phyloP scores from a whole-genome alignment of 2,113 vertebrate genomes.

The Heloderma charlesbogerti region DNA sequence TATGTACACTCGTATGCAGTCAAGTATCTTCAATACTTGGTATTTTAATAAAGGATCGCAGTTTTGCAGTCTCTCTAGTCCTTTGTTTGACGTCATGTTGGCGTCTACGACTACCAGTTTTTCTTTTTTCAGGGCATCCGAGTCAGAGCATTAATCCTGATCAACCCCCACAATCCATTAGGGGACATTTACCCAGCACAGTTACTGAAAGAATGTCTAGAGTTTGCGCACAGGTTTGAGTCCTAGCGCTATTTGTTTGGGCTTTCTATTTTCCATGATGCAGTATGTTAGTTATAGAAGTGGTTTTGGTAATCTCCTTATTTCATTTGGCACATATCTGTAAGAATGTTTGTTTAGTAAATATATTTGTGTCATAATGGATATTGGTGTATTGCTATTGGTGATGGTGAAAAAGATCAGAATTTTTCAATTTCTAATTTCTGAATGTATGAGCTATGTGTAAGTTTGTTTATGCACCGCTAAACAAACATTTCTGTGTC shows the following conservation, averaged over 20 bases:
- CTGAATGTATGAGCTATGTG: neutral
- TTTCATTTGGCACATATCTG: neutral
- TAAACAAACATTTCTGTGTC: conserved; percentile 12
- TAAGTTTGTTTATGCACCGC: neutral
- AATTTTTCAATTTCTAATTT: conserved; percentile 2
- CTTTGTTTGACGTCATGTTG: neutral
- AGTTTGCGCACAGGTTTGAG: conserved; percentile 63
- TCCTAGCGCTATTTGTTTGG: conserved; percentile 29
- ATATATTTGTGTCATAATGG: neutral
- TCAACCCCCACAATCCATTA: conserved; percentile 65
- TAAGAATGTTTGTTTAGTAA: neutral
- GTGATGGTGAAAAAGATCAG: neutral
- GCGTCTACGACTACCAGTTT: conserved; percentile 36
- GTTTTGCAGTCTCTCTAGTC: neutral
- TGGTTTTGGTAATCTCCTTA: neutral
- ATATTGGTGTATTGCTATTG: neutral
- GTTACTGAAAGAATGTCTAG: conserved; percentile 60
- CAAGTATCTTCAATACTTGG: neutral
- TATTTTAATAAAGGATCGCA: conserved; percentile 7
- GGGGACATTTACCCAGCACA: conserved; percentile 61
- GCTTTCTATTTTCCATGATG: conserved; percentile 30
- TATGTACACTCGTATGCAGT: neutral
- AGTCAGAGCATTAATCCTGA: conserved; percentile 67
- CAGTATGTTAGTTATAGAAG: conserved; percentile 15
- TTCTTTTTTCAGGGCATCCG: conserved; percentile 63